Conservation (phyloP, 2,888 invertebrate species). For the Philereme transversata region DNA sequence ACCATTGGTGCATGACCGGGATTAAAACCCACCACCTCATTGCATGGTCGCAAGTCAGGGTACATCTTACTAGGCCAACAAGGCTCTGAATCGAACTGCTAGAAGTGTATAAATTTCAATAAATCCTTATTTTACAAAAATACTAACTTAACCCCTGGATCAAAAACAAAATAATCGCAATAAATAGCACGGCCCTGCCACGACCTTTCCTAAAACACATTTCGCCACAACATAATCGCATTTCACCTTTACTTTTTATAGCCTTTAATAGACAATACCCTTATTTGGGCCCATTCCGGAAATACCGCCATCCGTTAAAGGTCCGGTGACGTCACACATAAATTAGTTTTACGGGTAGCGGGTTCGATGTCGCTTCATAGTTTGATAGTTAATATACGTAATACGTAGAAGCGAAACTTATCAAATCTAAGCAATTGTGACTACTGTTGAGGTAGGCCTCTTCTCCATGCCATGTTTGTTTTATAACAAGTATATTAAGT, state of each 20-base stretch:
- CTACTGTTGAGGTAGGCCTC: too few species aligned
- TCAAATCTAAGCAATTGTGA: not conserved
- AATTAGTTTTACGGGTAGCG: conserved; percentile 36
- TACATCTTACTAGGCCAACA: too few species aligned
- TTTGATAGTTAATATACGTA: not conserved
- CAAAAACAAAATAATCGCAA: not conserved
- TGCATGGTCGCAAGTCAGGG: too few species aligned
- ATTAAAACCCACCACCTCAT: too few species aligned
- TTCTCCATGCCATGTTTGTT: too few species aligned
- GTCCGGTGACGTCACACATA: conserved; percentile 35
- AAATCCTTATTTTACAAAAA: too few species aligned
- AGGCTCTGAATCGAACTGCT: too few species aligned
- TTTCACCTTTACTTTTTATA: conserved; percentile 17
- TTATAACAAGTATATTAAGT: too few species aligned
- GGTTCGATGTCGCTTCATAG: conserved; percentile 19
- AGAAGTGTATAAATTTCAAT: too few species aligned
- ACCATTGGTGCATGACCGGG: too few species aligned
- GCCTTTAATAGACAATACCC: conserved; percentile 23
- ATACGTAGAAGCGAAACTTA: conserved; percentile 11
- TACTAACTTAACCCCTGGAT: too few species aligned
- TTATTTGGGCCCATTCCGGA: conserved; percentile 24
- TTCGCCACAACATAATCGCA: conserved; percentile 1
- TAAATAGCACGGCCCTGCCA: not conserved
- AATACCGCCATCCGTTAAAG: conserved; percentile 31
- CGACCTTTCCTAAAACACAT: not conserved